Conservation (phyloP, 2,113 vertebrate genomes). For the Phocoena phocoena region DNA sequence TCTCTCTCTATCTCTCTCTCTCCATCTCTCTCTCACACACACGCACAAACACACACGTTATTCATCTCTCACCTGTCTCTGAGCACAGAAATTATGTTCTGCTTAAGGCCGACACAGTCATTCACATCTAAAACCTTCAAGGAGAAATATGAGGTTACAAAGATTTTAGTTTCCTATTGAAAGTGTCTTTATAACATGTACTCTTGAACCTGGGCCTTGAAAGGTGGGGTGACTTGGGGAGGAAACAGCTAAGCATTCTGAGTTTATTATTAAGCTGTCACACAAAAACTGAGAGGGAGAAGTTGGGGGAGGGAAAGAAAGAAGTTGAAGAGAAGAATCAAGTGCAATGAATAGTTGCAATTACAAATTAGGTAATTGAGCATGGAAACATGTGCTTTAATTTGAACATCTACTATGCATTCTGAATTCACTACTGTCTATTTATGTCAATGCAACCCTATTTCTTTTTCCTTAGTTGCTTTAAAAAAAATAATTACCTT, state of each 20-base stretch:
- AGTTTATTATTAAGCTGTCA: background rate
- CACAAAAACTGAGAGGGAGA: background rate
- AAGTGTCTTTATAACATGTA: background rate
- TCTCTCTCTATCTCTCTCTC: background rate
- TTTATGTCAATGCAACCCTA: constrained; percentile 25
- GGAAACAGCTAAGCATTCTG: background rate
- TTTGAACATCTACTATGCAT: constrained; percentile 52
- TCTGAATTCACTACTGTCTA: constrained; percentile 47
- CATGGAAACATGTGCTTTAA: constrained; percentile 60
- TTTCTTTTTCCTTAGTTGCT: constrained; percentile 38
- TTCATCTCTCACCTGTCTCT: background rate
- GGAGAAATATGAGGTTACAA: background rate
- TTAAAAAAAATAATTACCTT: constrained; percentile 69
- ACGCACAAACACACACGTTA: background rate
- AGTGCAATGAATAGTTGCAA: constrained; percentile 62
- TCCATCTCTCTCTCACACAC: background rate
- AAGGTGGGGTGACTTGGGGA: background rate
- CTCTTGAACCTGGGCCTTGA: background rate
- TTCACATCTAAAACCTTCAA: background rate
- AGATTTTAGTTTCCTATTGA: background rate
- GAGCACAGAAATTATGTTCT: background rate
- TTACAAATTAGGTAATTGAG: constrained; percentile 69
- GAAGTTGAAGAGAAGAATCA: constrained; percentile 63
- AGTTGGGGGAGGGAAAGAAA: background rate
- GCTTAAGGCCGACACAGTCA: background rate